These are phyloP conservation scores for Hydropotes inermis DNA, from an alignment of 2,113 vertebrate species.

Conservation along the genomic window DNA sequence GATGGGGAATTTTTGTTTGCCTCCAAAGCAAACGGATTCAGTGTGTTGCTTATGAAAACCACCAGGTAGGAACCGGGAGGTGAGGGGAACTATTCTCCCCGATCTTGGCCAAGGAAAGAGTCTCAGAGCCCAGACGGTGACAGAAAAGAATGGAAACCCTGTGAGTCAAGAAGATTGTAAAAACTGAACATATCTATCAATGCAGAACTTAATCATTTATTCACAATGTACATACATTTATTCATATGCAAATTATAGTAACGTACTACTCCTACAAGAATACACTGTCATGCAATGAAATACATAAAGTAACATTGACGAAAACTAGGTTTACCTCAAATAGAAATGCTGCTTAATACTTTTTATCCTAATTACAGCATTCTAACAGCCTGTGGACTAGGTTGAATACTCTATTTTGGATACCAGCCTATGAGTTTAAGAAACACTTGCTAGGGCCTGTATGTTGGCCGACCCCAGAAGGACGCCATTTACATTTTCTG, in stretches of 20 bases:
- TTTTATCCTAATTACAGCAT: neutral
- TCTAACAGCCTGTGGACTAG: neutral
- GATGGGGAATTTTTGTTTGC: neutral
- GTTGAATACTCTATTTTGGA: neutral
- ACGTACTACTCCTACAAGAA: neutral
- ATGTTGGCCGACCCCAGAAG: neutral
- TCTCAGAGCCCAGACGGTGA: neutral
- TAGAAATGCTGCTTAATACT: neutral
- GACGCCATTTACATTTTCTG: neutral
- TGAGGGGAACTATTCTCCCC: neutral
- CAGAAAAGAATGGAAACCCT: neutral
- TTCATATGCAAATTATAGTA: neutral
- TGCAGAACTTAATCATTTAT: neutral
- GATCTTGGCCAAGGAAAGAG: neutral
- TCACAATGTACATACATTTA: neutral
- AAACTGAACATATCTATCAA: neutral
- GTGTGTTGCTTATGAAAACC: neutral
- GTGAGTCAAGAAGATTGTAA: neutral
- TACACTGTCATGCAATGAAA: neutral
- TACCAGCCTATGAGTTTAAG: neutral
- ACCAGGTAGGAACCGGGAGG: neutral
- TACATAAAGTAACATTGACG: neutral
- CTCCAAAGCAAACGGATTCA: neutral
- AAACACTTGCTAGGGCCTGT: neutral
- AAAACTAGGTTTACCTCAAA: neutral